Percentiles rank a stretch among this genome's conserved stretches.
These are phyloP conservation scores for Eulemur coronatus DNA, from an alignment of 2,797 vertebrate species.

Conservation along the genomic window DNA sequence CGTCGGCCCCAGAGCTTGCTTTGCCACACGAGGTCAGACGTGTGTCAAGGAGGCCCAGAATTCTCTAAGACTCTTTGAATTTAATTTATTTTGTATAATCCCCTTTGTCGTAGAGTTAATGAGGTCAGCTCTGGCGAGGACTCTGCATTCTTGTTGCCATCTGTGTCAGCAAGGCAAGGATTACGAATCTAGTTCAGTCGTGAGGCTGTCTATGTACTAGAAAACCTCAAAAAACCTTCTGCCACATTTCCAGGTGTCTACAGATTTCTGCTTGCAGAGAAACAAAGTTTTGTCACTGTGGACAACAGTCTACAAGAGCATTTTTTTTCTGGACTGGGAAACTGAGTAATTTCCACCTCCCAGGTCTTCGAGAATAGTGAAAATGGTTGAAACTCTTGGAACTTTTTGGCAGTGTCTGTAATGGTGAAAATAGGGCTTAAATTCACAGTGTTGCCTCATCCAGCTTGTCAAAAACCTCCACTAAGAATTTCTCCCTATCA, in stretches of 20 bases:
- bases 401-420: background rate
- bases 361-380: background rate
- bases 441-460: background rate
- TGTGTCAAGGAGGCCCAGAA: background rate
- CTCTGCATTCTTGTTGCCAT: background rate
- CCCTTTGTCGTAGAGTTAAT: constrained; percentile 38
- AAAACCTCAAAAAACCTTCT: background rate
- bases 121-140: background rate
- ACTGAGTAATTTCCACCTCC: background rate
- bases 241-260: background rate
- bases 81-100: constrained; percentile 35
- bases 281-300: background rate
- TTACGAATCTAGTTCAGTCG: background rate
- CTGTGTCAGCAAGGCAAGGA: background rate
- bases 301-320: background rate
- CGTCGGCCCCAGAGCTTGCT: background rate
- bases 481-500: background rate
- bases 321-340: background rate
- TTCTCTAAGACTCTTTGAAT: constrained; percentile 17
- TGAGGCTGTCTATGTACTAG: background rate
- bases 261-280: background rate
- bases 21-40: background rate
- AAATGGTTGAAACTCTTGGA: background rate
- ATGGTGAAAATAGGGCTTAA: background rate
- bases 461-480: background rate